Conservation (phyloP, 2,888 invertebrate species). For the Willowsia nigromaculata region DNA sequence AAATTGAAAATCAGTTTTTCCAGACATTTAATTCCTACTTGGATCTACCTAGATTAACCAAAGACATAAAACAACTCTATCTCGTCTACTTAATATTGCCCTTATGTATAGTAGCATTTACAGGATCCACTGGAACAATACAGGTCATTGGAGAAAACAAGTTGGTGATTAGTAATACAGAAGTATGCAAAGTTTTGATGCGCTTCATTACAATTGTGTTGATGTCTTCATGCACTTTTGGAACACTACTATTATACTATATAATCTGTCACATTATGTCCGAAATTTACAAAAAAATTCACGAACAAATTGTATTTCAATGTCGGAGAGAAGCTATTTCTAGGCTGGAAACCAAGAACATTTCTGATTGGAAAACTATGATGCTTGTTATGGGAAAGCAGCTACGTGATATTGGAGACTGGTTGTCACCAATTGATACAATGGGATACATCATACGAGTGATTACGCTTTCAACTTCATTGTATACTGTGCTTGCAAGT, state of each 20-base stretch:
- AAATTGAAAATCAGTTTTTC: not conserved
- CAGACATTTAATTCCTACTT: not conserved
- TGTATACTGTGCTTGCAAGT: not conserved
- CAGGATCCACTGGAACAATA: not conserved
- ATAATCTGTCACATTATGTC: not conserved
- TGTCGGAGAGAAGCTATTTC: not conserved
- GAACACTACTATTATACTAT: not conserved
- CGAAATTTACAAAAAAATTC: not conserved
- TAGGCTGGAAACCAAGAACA: not conserved
- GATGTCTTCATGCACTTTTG: not conserved
- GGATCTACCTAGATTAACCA: not conserved
- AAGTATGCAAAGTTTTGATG: too few species aligned
- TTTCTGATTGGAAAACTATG: conserved; percentile 11
- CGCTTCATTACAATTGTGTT: not conserved
- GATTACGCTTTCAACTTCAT: not conserved
- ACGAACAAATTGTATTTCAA: not conserved
- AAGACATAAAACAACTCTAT: not conserved
- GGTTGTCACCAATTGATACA: conserved; percentile 12
- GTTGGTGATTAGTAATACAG: too few species aligned
- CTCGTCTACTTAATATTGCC: not conserved
- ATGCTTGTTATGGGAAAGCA: conserved; percentile 13
- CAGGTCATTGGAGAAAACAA: too few species aligned
- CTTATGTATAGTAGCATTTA: not conserved
- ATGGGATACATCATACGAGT: not conserved
- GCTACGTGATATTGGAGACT: not conserved